These are phyloP conservation scores for Cecidostiba fungosa DNA, from an alignment of 2,888 invertebrate species.

Conservation along the genomic window DNA sequence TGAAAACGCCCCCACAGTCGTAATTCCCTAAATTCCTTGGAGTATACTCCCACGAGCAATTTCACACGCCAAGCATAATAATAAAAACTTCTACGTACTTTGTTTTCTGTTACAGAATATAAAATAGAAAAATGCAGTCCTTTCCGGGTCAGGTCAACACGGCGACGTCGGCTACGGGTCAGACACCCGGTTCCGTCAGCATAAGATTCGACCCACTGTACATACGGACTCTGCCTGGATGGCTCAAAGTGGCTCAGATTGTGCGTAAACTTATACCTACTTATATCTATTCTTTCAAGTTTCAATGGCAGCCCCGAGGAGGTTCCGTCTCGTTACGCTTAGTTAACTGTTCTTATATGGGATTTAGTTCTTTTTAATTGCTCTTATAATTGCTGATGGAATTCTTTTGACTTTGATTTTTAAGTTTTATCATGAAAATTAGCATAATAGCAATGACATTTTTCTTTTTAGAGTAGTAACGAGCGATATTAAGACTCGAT, in stretches of 20 bases:
- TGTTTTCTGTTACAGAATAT: slow-evolving; percentile 28
- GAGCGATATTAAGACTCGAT: too few species aligned
- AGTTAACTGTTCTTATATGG: too few species aligned
- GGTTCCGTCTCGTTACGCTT: too few species aligned
- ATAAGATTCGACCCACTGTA: slow-evolving; percentile 89
- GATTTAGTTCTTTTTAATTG: too few species aligned
- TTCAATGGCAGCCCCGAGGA: not conserved
- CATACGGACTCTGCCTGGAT: slow-evolving; percentile 87
- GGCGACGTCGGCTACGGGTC: slow-evolving; percentile 83
- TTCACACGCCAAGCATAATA: not conserved
- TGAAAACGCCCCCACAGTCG: not conserved
- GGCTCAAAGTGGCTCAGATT: slow-evolving; percentile 88
- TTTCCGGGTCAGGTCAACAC: slow-evolving; percentile 90
- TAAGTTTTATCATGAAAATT: too few species aligned
- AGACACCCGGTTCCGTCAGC: slow-evolving; percentile 85
- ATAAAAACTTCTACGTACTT: not conserved
- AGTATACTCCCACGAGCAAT: not conserved
- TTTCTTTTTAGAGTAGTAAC: too few species aligned
- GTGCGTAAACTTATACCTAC: slow-evolving; percentile 83
- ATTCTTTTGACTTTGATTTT: too few species aligned
- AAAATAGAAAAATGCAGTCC: slow-evolving; percentile 81
- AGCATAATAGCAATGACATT: too few species aligned
- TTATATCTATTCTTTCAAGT: not conserved
- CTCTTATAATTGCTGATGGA: too few species aligned
- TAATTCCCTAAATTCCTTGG: not conserved